phyloP scores from a whole-genome alignment of 2,113 vertebrate genomes.

The Pycnonotus jocosus region DNA sequence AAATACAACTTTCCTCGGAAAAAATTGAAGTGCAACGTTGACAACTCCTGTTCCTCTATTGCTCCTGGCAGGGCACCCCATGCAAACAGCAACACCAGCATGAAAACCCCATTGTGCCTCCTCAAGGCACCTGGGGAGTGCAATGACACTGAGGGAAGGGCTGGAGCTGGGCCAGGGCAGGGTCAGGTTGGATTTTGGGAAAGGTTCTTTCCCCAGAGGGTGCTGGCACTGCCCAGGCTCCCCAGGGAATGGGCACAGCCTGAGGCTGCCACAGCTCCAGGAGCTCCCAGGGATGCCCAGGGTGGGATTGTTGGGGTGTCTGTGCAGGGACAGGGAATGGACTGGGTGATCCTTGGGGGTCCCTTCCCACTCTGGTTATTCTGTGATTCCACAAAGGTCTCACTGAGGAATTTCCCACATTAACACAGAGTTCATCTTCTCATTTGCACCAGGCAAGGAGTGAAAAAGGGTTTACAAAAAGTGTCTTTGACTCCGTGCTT shows the following conservation, averaged over 20 bases:
- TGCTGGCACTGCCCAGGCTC: neutral
- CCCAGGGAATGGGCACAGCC: neutral
- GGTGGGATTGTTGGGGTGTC: neutral
- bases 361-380: neutral
- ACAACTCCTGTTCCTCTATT: neutral
- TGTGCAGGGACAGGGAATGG: fast-evolving
- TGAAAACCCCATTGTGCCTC: neutral
- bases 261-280: neutral
- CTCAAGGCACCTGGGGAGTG: neutral
- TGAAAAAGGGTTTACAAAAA: neutral
- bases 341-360: fast-evolving
- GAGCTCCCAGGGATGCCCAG: neutral
- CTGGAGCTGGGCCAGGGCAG: neutral
- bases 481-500: fast-evolving
- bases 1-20: neutral
- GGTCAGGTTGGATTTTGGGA: fast-evolving
- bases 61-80: neutral
- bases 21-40: fast-evolving
- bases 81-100: neutral
- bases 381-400: neutral
- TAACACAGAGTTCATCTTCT: neutral
- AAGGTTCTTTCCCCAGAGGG: neutral
- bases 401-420: neutral
- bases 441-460: neutral
- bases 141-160: fast-evolving